Base-by-base conservation (phyloP, 2,888 invertebrate genomes). In the Nineta flava region DNA sequence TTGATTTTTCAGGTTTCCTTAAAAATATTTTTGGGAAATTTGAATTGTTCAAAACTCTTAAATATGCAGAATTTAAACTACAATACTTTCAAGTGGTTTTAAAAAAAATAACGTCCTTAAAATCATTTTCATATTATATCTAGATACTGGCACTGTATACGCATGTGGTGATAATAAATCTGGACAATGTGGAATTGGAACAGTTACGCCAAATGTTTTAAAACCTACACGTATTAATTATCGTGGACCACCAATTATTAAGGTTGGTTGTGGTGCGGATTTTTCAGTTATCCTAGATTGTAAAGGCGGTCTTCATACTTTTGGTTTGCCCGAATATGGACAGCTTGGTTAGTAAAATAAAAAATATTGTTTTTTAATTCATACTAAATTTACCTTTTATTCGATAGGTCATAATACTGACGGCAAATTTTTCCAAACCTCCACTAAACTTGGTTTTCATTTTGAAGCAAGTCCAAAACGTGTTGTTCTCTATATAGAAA, bases 261-360 rank as follows among this genome's bases (percentile, higher is more conserved):
- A 88, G 63, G 81, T 93, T 53, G 85, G 86, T 0, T 92, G 91
- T 62, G 95, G 94, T 0, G 92, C 84, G 0, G 94, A 95, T 57
- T 95, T 94, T 67, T 91, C 91, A 6, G 82, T 91, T 68, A 86
- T 95, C 48, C 70, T 93, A 46, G 94, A 94, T 65, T 80, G 87
- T 55, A 85, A 87, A 60, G 94, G 94, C 3, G 82, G 83, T 50
- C 68, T 94, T 47, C 88, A 91, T 64, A 87, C 92, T 0, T 94
- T 94, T 62, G 95, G 95, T 1, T 74, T 87, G 58, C 94, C 95
- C 0, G 94, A 95, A 61, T 90, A 87, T 63, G 95, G 95, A 1
- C 93, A 92, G 59, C 66, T 93, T 46, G 92, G 74, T 77, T 61
- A 65, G 90, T 74, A 15, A 19, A 19, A 21, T n/a, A 38, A 38